Base-by-base conservation (phyloP, 2,797 vertebrate genomes). In the Melanotaenia trifasciata region DNA sequence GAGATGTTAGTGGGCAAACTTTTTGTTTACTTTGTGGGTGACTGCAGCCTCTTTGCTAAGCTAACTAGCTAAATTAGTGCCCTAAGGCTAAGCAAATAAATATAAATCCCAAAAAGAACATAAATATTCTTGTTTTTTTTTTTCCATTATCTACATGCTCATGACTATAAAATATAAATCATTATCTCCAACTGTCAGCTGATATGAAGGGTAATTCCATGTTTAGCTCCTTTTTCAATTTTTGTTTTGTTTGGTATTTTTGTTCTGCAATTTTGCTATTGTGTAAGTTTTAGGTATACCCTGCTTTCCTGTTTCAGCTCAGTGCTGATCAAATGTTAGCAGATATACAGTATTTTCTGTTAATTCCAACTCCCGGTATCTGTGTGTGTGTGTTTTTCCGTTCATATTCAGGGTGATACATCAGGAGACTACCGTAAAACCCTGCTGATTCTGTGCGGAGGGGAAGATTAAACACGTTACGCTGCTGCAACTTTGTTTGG, bases 361-460 rank as follows among this genome's bases (percentile, higher is more conserved):
- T 72, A 53, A 72, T 58, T 72, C 16, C 50, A 54, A 14, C 18
- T 72, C 43, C 12, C 7, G 30, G 5, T 79, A 7, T 73, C 20
- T 81, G 47, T 80, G 43, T 62, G 8, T 67, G 43, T 77, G 76
- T 70, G 28, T 30, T 30, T 85, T 83, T 64, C 47, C 28, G 1
- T 78, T 58, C 26, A 66, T 87, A 82, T 70, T 62, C 92, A 99
- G 98, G 95, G 96, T 1, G 98, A 99, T 84, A 98, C 97, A 22
- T 98, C 98, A 0, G 98, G 98, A n/a, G 96, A 99, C 91, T 99
- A 98, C 90, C 71, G 95, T 86, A 98, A 97, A 90, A 97, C 96
- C 53, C 91, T 99, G 87, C 93, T 98, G 86, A 40, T 89, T 62
- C 90, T 99, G 68, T 99, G 97, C 1, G 97, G 97, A 0, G 98